Percentiles rank a stretch among this genome's conserved stretches.
Evolutionary conservation across 2,113 vertebrate species (phyloP).

Genomic region (Nyctereutes procyonoides): DNA sequence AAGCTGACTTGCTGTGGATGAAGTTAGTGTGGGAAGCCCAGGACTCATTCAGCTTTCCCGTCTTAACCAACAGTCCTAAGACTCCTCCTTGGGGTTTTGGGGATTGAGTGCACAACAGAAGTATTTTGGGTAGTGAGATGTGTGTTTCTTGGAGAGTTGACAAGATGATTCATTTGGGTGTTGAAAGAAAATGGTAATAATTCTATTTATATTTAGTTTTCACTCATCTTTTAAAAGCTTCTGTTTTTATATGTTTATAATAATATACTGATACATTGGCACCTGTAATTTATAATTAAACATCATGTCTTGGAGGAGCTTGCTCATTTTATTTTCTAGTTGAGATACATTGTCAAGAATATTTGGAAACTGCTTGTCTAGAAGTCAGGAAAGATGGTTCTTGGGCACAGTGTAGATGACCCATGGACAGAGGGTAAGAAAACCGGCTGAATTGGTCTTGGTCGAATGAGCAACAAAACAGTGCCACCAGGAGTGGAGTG

Average conservation of each 20-base stretch:
- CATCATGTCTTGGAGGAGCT: not conserved
- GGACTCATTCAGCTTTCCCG: conserved; percentile 39
- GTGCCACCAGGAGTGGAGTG: not conserved
- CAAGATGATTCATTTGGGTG: conserved; percentile 1
- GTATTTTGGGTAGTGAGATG: not conserved
- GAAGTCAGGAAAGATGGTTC: conserved; percentile 5
- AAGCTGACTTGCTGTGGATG: conserved; percentile 54
- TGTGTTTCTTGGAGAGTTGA: not conserved
- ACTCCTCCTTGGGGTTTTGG: conserved; percentile 8
- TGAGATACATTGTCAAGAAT: not conserved
- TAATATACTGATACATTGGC: not conserved
- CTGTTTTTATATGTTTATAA: not conserved
- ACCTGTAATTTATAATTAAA: conserved; percentile 40
- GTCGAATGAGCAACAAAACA: not conserved
- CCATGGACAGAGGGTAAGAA: not conserved
- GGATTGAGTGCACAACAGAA: not conserved
- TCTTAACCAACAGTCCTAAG: conserved; percentile 22
- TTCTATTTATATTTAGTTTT: conserved; percentile 46
- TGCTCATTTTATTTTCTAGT: conserved; percentile 13
- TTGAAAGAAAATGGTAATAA: conserved; percentile 28
- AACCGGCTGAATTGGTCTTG: not conserved
- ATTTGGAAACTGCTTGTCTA: conserved; percentile 11
- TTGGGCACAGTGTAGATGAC: not conserved
- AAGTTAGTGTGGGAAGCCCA: conserved; percentile 44
- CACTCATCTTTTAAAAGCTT: not conserved